A percentile compares a stretch with the other conserved stretches of the same genome.
These are phyloP conservation scores for Tapirus terrestris DNA, from an alignment of 2,113 vertebrate species.

Conservation along the genomic window DNA sequence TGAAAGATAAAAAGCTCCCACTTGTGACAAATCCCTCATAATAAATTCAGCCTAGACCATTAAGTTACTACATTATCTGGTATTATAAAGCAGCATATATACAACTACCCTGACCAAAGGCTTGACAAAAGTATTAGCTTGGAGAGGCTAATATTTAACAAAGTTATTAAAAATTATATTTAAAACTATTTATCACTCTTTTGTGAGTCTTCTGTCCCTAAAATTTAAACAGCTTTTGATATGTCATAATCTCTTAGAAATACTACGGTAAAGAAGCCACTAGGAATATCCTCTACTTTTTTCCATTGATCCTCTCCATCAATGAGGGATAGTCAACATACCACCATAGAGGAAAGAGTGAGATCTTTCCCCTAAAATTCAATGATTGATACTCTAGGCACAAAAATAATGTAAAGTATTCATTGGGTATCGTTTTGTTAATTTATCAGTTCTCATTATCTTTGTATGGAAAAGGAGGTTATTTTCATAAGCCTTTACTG, in stretches of 20 bases:
- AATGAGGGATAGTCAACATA: background rate
- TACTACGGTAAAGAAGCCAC: background rate
- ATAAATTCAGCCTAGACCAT: background rate
- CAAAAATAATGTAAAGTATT: background rate
- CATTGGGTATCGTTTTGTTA: background rate
- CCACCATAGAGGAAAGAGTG: background rate
- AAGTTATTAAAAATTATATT: constrained; percentile 6
- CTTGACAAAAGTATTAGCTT: background rate
- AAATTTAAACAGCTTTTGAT: background rate
- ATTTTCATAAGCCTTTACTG: background rate
- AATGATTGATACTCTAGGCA: background rate
- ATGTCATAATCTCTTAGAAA: background rate
- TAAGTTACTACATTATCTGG: background rate
- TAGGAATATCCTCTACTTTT: background rate
- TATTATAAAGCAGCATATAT: background rate
- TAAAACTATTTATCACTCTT: constrained; percentile 17
- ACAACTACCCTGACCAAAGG: background rate
- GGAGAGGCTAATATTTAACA: background rate
- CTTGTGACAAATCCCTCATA: constrained; percentile 15
- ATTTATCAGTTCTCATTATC: background rate
- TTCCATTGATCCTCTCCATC: background rate
- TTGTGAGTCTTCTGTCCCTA: constrained; percentile 1
- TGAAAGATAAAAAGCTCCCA: constrained; percentile 35
- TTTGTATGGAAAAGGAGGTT: constrained; percentile 12
- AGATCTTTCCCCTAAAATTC: background rate